Base-by-base conservation (phyloP, 2,797 vertebrate species). In the Vespertilio murinus region DNA sequence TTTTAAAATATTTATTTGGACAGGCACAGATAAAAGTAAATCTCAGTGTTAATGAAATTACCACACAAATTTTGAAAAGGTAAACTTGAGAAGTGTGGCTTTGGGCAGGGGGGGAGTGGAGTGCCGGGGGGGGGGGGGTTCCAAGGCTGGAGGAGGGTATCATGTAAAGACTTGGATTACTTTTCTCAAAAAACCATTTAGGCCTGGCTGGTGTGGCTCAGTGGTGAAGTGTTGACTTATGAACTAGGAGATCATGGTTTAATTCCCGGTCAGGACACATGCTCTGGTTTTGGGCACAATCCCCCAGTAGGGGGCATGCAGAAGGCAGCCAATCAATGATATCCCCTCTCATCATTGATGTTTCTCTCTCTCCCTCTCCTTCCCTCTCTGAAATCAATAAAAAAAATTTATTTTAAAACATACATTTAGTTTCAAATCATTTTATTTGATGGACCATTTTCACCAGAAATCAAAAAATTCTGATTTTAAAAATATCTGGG, bases 31-130 rank as follows among this genome's bases (percentile, higher is more conserved):
- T 84, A 18, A 92, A 88, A 87, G 33, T 42, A 59, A 47, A 91
- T 82, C 69, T 96, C 54, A 47, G 49, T 59, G 22, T 70, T 88
- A 45, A 78, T 30, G 79, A 92, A 90, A 94, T 88, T 64, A 90
- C 17, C 49, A 85, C 33, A 69, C 35, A 64, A 33, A 81, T 71
- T 88, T 77, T 81, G 65, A 69, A 38, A 87, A 18, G 3, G 6
- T 35, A 61, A 45, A 1, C 59, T 75, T 82, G 9, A 75, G 20
- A 94, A 82, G 17, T 52, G 14, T 12, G 18, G n/a, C 67, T 94
- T 69, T 42, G 74, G 2, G 25, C 0, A 3, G 23, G 14, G 18
- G 17, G 11, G 20, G 11, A 5, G 12, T n/a, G n/a, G n/a, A n/a
- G n/a, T n/a, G n/a, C n/a, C n/a, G n/a, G 0, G 16, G 23, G 14